Evolutionary conservation across 2,797 vertebrate genomes (phyloP).

Genomic region (Sebastiscus tertius): DNA sequence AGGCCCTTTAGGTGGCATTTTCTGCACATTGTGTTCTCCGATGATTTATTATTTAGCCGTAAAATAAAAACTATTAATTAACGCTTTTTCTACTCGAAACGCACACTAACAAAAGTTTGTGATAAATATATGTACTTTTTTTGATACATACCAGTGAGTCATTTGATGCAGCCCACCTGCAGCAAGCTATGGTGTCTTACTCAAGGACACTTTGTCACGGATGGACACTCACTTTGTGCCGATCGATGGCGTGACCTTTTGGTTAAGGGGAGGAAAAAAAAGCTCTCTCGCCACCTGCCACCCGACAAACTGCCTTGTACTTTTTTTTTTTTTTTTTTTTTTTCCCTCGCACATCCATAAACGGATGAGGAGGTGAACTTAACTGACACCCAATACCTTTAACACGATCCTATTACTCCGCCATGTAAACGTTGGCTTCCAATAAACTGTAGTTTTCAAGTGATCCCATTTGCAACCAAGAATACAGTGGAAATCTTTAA

Average conservation of each 20-base stretch:
- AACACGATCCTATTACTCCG: slow-evolving; percentile 52
- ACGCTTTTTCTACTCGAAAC: slow-evolving; percentile 45
- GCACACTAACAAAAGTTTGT: slow-evolving; percentile 35
- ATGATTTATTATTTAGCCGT: slow-evolving; percentile 60
- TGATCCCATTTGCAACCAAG: slow-evolving; percentile 46
- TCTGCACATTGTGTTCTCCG: slow-evolving; percentile 48
- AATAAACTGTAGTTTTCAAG: slow-evolving; percentile 28
- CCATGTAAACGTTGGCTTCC: neutral
- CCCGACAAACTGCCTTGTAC: slow-evolving; percentile 19
- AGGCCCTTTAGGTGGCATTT: slow-evolving; percentile 83
- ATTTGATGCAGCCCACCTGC: neutral
- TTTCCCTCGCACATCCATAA: slow-evolving; percentile 28
- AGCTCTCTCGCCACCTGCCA: slow-evolving; percentile 34
- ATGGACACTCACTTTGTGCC: slow-evolving; percentile 52
- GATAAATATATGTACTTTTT: neutral
- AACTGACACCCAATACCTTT: slow-evolving; percentile 51
- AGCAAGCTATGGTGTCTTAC: slow-evolving; percentile 34
- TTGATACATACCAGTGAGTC: neutral
- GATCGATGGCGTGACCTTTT: slow-evolving; percentile 67
- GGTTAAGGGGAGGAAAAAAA: slow-evolving; percentile 23
- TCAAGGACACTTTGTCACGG: slow-evolving; percentile 63
- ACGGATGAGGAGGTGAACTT: slow-evolving; percentile 45
- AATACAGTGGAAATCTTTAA: slow-evolving; percentile 58
- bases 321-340: neutral
- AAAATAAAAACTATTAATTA: slow-evolving; percentile 78